A percentile compares a stretch with the other conserved stretches of the same genome.
Conservation (phyloP, 2,888 invertebrate species). For the Zygothrica quintamaculata region DNA sequence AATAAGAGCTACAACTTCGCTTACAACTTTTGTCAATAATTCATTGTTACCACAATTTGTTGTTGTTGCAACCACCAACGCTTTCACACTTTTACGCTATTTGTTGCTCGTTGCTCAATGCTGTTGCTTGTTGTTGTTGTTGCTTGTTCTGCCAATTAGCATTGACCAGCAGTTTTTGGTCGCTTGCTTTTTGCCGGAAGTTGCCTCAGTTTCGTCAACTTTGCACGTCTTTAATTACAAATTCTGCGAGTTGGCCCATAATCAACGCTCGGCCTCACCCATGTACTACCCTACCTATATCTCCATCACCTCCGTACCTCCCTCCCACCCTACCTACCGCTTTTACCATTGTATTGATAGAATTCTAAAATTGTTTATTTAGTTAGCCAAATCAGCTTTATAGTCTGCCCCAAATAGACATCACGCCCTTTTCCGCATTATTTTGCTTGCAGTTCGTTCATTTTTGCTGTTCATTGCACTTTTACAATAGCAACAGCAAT, state of each 20-base stretch:
- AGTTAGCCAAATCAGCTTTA: conserved; percentile 15
- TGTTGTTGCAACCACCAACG: conserved; percentile 26
- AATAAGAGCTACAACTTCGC: conserved; percentile 25
- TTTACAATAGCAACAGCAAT: conserved; percentile 57
- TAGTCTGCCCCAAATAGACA: conserved; percentile 55
- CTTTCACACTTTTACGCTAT: conserved; percentile 62
- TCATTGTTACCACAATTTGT: conserved; percentile 55
- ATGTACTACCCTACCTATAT: not conserved
- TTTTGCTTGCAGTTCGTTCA: conserved; percentile 69
- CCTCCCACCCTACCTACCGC: not conserved
- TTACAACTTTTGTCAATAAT: conserved; percentile 65
- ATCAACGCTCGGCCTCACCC: conserved; percentile 22
- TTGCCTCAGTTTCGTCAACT: conserved; percentile 61
- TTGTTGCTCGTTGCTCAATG: too few relatives aligned
- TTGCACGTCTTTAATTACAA: conserved; percentile 65
- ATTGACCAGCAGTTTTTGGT: conserved; percentile 49
- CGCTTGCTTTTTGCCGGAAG: conserved; percentile 58
- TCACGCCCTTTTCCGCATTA: conserved; percentile 78
- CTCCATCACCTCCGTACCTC: conserved; percentile 7
- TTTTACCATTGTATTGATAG: conserved; percentile 5
- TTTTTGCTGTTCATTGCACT: conserved; percentile 81
- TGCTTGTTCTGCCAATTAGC: conserved; percentile 71
- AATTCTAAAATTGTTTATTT: conserved; percentile 44
- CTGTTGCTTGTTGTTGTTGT: conserved; percentile 9
- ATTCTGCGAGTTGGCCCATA: conserved; percentile 28